Conservation (phyloP, 2,797 vertebrate genomes). For the Diplodus puntazzo region DNA sequence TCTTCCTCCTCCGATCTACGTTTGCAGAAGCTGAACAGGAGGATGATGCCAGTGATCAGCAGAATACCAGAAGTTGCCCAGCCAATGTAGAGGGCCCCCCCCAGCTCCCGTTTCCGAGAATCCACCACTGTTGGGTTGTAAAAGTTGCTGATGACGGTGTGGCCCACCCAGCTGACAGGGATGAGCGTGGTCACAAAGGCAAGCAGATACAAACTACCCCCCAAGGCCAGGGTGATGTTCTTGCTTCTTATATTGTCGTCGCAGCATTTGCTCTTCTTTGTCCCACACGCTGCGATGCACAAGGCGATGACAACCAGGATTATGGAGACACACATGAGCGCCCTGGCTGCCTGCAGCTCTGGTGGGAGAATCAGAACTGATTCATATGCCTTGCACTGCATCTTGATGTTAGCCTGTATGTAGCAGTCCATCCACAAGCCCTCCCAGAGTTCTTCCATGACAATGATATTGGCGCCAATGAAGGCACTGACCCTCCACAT, state of each 20-base stretch:
- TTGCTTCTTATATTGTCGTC: conserved; percentile 78
- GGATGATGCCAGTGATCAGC: conserved; percentile 77
- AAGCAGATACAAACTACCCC: conserved; percentile 84
- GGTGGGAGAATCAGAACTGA: conserved; percentile 86
- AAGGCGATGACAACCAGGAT: conserved; percentile 78
- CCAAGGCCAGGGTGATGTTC: conserved; percentile 78
- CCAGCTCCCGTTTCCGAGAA: conserved; percentile 89
- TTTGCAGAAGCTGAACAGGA: conserved; percentile 81
- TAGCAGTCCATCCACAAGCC: conserved; percentile 92
- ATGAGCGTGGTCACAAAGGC: conserved; percentile 84
- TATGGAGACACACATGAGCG: conserved; percentile 87
- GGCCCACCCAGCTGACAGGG: conserved; percentile 88
- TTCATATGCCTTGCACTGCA: conserved; percentile 92
- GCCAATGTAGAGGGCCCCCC: conserved; percentile 90
- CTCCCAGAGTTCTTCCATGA: conserved; percentile 90
- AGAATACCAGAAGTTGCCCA: conserved; percentile 87
- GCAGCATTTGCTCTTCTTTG: conserved; percentile 83
- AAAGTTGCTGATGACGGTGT: conserved; percentile 85
- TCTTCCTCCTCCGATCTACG: conserved; percentile 75
- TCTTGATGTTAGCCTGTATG: conserved; percentile 85
- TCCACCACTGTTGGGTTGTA: conserved; percentile 83
- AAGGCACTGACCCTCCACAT: conserved; percentile 93
- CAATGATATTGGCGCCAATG: conserved; percentile 89
- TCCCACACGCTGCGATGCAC: conserved; percentile 79
- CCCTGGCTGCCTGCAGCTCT: conserved; percentile 89